Conservation (phyloP, 2,113 vertebrate genomes). For the Tachysurus fulvidraco region DNA sequence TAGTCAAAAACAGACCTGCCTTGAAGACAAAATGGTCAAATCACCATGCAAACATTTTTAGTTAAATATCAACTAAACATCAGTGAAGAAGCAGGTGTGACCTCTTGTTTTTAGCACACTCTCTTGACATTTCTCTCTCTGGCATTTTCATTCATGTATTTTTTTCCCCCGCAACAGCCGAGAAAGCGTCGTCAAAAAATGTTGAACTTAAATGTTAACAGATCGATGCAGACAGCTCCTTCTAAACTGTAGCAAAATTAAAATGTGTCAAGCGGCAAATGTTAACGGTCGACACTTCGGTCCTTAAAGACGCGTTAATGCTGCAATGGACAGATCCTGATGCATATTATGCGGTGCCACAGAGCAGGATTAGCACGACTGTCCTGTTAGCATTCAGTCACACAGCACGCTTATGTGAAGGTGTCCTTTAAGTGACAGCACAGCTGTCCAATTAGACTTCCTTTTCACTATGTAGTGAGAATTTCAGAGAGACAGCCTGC, state of each 20-base stretch:
- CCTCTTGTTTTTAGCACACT: constrained; percentile 77
- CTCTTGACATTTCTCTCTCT: constrained; percentile 85
- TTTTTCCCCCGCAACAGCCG: constrained; percentile 67
- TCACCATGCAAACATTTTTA: not conserved
- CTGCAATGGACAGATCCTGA: constrained; percentile 78
- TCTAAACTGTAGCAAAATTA: constrained; percentile 82
- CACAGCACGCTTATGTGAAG: constrained; percentile 52
- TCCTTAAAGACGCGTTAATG: constrained; percentile 62
- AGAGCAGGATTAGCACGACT: constrained; percentile 85
- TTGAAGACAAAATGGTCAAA: not conserved
- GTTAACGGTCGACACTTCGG: constrained; percentile 85
- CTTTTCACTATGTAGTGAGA: constrained; percentile 53
- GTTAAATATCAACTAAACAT: constrained; percentile 30
- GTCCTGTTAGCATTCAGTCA: constrained; percentile 74
- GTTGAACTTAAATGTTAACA: constrained; percentile 88
- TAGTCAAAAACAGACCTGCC: not conserved
- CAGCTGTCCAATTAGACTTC: constrained; percentile 72
- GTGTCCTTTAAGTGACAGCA: constrained; percentile 67
- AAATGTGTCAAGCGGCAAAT: constrained; percentile 94
- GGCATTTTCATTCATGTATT: constrained; percentile 90
- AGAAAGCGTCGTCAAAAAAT: constrained; percentile 66
- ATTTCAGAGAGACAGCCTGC: constrained; percentile 66
- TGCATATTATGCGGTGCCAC: constrained; percentile 87
- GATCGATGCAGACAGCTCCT: constrained; percentile 91
- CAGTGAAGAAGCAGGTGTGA: constrained; percentile 72